Evolutionary conservation across 2,797 vertebrate species (phyloP).

Genomic region (Eutrigla gurnardus): DNA sequence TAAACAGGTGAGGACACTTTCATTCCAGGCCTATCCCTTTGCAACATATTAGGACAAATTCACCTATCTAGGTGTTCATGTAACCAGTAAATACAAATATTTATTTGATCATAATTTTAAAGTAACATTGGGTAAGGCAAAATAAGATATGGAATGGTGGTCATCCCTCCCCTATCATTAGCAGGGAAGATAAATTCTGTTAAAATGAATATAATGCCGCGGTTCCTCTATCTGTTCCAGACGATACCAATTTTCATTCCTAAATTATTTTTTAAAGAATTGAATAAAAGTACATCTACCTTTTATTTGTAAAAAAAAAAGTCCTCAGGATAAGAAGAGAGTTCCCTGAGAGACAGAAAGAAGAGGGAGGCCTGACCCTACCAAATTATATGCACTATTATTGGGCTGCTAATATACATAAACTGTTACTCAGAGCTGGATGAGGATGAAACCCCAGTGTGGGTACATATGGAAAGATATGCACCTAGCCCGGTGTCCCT

Average conservation of each 20-base stretch:
- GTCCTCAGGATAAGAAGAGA: no score
- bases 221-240: no score
- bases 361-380: no score
- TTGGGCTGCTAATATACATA: background rate
- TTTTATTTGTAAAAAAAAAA: no score
- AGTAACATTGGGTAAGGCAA: background rate
- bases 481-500: background rate
- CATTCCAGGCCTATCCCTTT: background rate
- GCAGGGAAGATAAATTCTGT: slow-evolving; percentile 6
- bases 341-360: no score
- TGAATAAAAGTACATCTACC: no score
- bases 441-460: background rate
- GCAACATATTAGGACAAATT: background rate
- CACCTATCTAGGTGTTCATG: background rate
- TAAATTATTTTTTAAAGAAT: no score
- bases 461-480: slow-evolving; percentile 6
- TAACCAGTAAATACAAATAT: background rate
- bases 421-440: background rate
- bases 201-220: background rate
- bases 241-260: background rate
- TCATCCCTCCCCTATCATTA: background rate
- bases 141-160: background rate
- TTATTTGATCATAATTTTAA: background rate
- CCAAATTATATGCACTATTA: no score
- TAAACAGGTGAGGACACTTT: background rate